Conservation (phyloP, 2,113 vertebrate species). For the Heterocephalus glaber region DNA sequence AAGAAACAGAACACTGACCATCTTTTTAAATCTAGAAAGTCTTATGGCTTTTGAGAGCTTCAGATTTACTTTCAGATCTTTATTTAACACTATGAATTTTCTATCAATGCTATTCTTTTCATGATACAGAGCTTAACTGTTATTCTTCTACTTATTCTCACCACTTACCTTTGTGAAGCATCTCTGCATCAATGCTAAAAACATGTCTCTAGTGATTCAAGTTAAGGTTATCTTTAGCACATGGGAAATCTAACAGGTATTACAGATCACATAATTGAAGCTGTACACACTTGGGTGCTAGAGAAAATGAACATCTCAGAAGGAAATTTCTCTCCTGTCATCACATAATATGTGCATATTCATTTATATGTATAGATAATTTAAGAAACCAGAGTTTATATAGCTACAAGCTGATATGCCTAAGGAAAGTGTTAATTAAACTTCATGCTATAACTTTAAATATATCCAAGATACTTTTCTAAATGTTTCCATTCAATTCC, state of each 20-base stretch:
- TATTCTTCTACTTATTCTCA: conserved; percentile 78
- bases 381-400: not conserved
- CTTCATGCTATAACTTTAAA: conserved; percentile 21
- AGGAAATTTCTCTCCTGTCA: conserved; percentile 51
- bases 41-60: conserved; percentile 40
- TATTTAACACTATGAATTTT: conserved; percentile 77
- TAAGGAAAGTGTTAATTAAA: conserved; percentile 56
- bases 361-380: not conserved
- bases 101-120: conserved; percentile 79
- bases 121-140: conserved; percentile 77
- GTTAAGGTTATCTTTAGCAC: conserved; percentile 44
- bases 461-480: accelerated
- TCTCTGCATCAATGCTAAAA: conserved; percentile 77
- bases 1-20: not conserved
- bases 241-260: conserved; percentile 21
- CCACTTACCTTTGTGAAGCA: conserved; percentile 73
- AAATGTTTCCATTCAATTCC: not conserved
- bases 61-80: conserved; percentile 75
- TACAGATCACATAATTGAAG: not conserved
- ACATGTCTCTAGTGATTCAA: conserved; percentile 68
- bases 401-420: not conserved
- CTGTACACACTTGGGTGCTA: conserved; percentile 17
- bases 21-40: not conserved
- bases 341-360: not conserved
- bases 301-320: conserved; percentile 17